These are phyloP conservation scores for Cylloceria caligata DNA, from an alignment of 2,888 invertebrate genomes.

Conservation along the genomic window DNA sequence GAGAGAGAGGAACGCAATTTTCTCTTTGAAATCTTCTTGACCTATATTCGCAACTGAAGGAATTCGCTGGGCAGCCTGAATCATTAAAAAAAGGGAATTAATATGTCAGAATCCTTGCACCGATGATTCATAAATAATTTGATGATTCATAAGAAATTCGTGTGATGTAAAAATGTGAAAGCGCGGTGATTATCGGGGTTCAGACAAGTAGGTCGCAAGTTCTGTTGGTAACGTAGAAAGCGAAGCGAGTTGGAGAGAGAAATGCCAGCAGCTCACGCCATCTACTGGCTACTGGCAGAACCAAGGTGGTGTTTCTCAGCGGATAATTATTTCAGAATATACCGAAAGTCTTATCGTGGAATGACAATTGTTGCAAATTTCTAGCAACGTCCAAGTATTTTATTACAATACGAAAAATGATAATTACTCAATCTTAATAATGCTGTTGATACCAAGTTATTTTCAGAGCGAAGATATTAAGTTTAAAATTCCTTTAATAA, in stretches of 20 bases:
- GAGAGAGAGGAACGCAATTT: constrained; percentile 89
- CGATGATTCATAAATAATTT: no score
- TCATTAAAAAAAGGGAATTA: constrained; percentile 29
- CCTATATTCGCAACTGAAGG: constrained; percentile 90
- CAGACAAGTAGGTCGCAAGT: constrained; percentile 47
- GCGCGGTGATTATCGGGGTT: background rate
- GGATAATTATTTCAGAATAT: constrained; percentile 7
- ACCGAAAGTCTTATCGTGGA: background rate
- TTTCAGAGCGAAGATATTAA: background rate
- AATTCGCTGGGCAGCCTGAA: constrained; percentile 88
- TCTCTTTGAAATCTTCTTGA: constrained; percentile 85
- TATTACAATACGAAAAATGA: background rate
- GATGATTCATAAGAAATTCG: constrained; percentile 18
- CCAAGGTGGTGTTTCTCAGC: background rate
- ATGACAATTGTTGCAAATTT: background rate
- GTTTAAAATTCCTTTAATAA: background rate
- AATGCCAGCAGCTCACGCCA: constrained; percentile 37
- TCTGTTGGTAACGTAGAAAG: constrained; percentile 39
- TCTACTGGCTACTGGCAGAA: constrained; percentile 22
- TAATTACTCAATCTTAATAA: background rate
- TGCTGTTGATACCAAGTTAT: background rate
- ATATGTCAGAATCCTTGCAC: constrained; percentile 13
- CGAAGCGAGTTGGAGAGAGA: background rate
- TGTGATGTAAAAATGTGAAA: background rate
- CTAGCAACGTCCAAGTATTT: background rate